Conservation (phyloP, 2,888 invertebrate genomes). For the Zelleria hepariella region DNA sequence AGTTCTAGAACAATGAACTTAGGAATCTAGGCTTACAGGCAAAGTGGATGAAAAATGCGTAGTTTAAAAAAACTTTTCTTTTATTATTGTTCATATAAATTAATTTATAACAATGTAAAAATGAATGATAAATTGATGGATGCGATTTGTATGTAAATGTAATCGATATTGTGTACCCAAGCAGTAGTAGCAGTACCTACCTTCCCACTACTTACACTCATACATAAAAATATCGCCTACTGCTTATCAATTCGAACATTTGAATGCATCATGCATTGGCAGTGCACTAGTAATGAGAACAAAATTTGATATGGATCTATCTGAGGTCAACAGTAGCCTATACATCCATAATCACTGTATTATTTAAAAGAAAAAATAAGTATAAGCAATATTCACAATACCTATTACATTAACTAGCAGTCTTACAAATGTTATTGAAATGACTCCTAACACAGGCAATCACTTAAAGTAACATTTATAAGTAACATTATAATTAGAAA, state of each 20-base stretch:
- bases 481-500: too few relatives aligned
- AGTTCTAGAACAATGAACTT: neutral
- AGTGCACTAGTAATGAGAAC: neutral
- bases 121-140: slow-evolving; percentile 31
- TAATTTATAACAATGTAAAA: slow-evolving; percentile 40
- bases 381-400: neutral
- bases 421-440: neutral
- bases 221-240: neutral
- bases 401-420: neutral
- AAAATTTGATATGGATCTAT: too few relatives aligned
- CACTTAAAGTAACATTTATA: too few relatives aligned
- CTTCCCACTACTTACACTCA: neutral
- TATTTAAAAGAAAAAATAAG: neutral
- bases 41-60: neutral
- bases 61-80: slow-evolving; percentile 17
- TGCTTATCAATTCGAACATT: neutral
- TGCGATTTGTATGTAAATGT: neutral
- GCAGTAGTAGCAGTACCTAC: too few relatives aligned
- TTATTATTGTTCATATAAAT: slow-evolving; percentile 63
- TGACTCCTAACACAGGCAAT: neutral
- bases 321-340: too few relatives aligned
- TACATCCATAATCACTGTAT: too few relatives aligned
- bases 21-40: neutral
- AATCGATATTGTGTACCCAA: slow-evolving; percentile 25
- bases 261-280: neutral